Evolutionary conservation across 2,113 vertebrate genomes (phyloP), one percentile per base, ranked within the genome.

Genomic region (Muntiacus muntjak): DNA sequence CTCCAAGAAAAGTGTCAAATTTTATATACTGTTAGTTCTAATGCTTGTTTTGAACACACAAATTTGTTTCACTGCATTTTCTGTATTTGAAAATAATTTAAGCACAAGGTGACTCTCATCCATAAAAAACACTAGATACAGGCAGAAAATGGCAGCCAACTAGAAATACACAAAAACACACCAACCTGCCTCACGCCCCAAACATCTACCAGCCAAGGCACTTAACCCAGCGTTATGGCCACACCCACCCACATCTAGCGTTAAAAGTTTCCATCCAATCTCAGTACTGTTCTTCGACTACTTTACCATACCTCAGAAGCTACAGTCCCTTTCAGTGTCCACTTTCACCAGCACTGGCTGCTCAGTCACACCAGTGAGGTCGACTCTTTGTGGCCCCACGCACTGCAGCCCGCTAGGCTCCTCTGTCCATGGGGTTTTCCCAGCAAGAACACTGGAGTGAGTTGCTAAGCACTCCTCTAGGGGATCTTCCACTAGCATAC

Each of bases 21-120:
- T 84, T 76, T 57, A 94, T 5, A 71, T 23, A 87, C 1, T 54
- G 74, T 92, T 33, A 89, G 40, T 94, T 94, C 74, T 90, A 86
- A 45, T 0, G 2, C 19, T 97, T 95, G 74, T 54, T 97, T 58
- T 95, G 78, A 94, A 94, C 90, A 94, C 19, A 94, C 7, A 93
- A 36, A 97, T 83, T 71, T 87, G 10, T 74, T 79, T 52, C 52
- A 45, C 14, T 87, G 14, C 7, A 91, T 57, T 67, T 86, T 5
- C 87, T 54, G 28, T 57, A 83, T 33, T 54, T 58, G 40, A 11
- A 95, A 93, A 86, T 52, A 54, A 86, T 87, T 15, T 82, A 28
- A 60, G 57, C 8, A 86, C 14, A 96, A 83, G 28, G 4, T 33
- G 33, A 91, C 6, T 81, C 74, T 91, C 40, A 85, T 12, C 28